phyloP scores from a whole-genome alignment of 2,888 invertebrate species.

The Dione juno region DNA sequence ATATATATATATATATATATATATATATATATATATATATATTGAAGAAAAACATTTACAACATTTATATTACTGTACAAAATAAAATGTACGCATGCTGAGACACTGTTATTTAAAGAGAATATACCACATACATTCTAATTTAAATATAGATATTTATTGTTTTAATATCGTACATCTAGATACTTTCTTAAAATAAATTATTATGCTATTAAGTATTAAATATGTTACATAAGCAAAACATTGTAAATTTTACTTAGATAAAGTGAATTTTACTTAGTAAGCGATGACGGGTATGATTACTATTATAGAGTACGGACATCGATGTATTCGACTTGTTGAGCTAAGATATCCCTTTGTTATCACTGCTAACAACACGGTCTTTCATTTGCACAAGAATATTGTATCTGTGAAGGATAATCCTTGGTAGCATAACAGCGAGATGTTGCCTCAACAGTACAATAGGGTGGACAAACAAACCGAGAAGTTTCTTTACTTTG shows the following conservation, averaged over 20 bases:
- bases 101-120: too few relatives aligned
- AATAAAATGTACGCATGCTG: too few relatives aligned
- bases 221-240: background rate
- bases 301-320: background rate
- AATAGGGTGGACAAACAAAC: constrained; percentile 51
- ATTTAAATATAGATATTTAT: background rate
- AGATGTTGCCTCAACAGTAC: constrained; percentile 48
- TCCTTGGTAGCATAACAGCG: constrained; percentile 51
- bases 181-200: too few relatives aligned
- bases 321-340: constrained; percentile 9
- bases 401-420: constrained; percentile 35
- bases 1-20: too few relatives aligned
- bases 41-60: too few relatives aligned
- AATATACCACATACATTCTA: background rate
- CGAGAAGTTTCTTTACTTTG: constrained; percentile 59
- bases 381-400: constrained; percentile 29
- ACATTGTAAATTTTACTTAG: background rate
- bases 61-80: too few relatives aligned
- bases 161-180: background rate
- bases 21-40: too few relatives aligned
- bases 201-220: too few relatives aligned
- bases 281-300: background rate
- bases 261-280: background rate
- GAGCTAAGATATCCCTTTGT: constrained; percentile 12
- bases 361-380: constrained; percentile 17